Base-by-base conservation (phyloP, 2,888 invertebrate species). In the Epirrhoe tristata region DNA sequence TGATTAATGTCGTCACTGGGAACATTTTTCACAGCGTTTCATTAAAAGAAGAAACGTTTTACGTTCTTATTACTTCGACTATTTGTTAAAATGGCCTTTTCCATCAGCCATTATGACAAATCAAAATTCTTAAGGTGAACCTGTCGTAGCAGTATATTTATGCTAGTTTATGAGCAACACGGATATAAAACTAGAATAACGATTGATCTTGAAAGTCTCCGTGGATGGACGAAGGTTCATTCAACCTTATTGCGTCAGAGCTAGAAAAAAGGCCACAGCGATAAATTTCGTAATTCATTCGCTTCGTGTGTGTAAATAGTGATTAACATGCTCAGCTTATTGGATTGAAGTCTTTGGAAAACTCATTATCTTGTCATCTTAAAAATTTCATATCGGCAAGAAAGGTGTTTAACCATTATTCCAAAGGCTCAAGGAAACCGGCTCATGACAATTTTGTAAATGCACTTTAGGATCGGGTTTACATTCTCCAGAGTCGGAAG, bases 221-320 rank as follows among this genome's bases (percentile, higher is more conserved):
- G 53, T 66, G 59, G 72, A 70, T 46, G 56, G 62, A 66, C 63
- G 62, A 68, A 52, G 58, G 76, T 75, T 77, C 74, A 70, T 75
- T 77, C 73, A 78, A 76, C 74, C 66, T 63, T 14, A 60, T 75
- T 75, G 72, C 76, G 76, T 75, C 76, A 77, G 60, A 58, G 64
- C 59, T 51, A 34, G 52, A 70, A 69, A 75, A 73, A 74, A 73
- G 62, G 58, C 62, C 69, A 55, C 52, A 56, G 66, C 61, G 59
- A 70, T 68, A 58, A 66, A 68, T 69, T 75, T 72, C 66, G 66
- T 69, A 71, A 70, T 68, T 67, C 58, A 65, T 60, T 69, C 59
- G 59, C 53, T 58, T 48, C 60, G 58, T 63, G 56, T 69, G 60
- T 66, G 71, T 71, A 72, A 75, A 71, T 69, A 73, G 50, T 70